Base-by-base conservation (phyloP, 2,113 vertebrate species). In the Vicugna pacos region DNA sequence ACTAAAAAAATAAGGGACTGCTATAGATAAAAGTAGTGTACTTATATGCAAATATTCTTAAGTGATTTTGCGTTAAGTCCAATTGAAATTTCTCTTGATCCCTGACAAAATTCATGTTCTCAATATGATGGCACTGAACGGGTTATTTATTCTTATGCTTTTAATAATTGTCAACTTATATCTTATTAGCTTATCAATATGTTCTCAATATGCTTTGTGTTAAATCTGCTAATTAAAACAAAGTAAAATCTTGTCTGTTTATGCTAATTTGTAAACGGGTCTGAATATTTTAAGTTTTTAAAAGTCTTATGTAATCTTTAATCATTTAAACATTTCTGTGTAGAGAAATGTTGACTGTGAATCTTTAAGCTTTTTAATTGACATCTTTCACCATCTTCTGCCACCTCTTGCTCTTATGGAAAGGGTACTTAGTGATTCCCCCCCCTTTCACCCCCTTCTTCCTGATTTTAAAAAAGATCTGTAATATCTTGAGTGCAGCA, bases 211-310 rank as follows among this genome's bases (percentile, higher is more conserved):
- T 72, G 75, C 30, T 60, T 64, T 77, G 50, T 96, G 35, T 85
- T 93, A 92, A 84, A 94, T 93, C 60, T 94, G 42, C 16, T 56
- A 60, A 89, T 94, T 60, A 90, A 93, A 94, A 26, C 19, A 95
- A 89, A 95, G 12, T 72, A 75, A 88, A 91, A 84, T 19, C 14
- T 58, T 83, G 84, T 38, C 28, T 89, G 0, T 89, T 91, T 77
- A 72, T 0, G 38, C 16, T 95, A 20, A 82, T 81, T 62, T 69
- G 8, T 94, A 92, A 96, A 95, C 52, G 5, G 32, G 65, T 72
- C 8, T 89, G 12, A 64, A 38, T 95, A 48, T 88, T 84, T 89
- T 83, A 77, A 79, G 54, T 67, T 95, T 89, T 38, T 35, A 48
- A 62, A 81, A 93, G 46, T 81, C 28, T 3, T 90, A 0, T 5